phyloP scores from a whole-genome alignment of 2,113 vertebrate genomes.

The Halcyon malimbica region DNA sequence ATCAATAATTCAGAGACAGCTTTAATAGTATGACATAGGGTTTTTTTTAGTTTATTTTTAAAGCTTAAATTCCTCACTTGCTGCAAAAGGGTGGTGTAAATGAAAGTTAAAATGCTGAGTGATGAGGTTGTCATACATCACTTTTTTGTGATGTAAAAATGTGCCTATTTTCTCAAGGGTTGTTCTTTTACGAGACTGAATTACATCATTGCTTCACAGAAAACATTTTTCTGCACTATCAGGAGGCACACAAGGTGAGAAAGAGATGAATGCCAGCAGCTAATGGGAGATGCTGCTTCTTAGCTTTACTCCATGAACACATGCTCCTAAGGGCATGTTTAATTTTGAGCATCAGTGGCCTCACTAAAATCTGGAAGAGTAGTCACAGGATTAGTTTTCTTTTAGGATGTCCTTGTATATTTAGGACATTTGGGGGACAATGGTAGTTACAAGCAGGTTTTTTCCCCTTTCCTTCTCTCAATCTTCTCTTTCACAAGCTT shows the following conservation, averaged over 20 bases:
- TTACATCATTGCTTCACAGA: conserved; percentile 44
- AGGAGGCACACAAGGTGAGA: not conserved
- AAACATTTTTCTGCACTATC: conserved; percentile 30
- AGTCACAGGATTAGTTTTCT: not conserved
- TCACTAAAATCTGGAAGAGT: not conserved
- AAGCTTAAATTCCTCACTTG: conserved; percentile 7
- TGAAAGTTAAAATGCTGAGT: conserved; percentile 13
- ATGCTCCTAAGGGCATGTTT: not conserved
- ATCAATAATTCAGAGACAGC: not conserved
- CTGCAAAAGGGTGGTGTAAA: not conserved
- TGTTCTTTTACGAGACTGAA: conserved; percentile 8
- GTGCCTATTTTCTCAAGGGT: conserved; percentile 2
- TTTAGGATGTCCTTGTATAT: not conserved
- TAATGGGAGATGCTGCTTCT: not conserved
- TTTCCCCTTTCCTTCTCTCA: not conserved
- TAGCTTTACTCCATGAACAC: not conserved
- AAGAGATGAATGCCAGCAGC: not conserved
- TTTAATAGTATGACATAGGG: not conserved
- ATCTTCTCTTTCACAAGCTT: not conserved
- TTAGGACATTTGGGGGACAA: not conserved
- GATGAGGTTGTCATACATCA: not conserved
- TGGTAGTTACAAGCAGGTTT: not conserved
- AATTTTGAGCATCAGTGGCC: conserved; percentile 31
- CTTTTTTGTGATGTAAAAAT: conserved; percentile 17
- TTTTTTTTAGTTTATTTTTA: not conserved